Evolutionary conservation across 2,888 invertebrate species (phyloP), one percentile per base, ranked within the genome.

Genomic region (Pyrrhosoma nymphula): DNA sequence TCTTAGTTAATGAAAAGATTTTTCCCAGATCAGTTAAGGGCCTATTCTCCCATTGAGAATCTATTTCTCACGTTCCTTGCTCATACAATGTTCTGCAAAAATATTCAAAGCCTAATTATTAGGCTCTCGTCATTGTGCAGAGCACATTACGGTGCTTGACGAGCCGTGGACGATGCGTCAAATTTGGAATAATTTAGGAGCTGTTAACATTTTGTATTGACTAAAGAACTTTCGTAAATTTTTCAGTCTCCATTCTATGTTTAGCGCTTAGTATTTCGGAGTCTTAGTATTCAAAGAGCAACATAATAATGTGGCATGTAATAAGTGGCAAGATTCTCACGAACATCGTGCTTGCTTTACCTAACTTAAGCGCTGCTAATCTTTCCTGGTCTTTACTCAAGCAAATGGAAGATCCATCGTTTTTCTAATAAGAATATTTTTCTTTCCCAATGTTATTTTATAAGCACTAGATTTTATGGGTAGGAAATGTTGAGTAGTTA

Each of bases 111-210:
- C 23, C 23, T 14, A 88, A 88, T 88, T 88, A 88, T 47, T 88
- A 47, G 18, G 16, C 55, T 88, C 20, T 88, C 88, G 88, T 88
- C 47, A 55, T 88, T 16, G 39, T 39, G 20, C 18, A 18, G 88
- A 20, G 47, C 88, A 20, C 55, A 88, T 88, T 88, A 88, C 88
- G 39, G 26, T 88, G 26, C 88, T 88, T 88, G 39, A 88, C 88
- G 88, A 55, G 26, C 30, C 88, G 88, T 88, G 39, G 20, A 47
- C 88, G 47, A 3, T n/a, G 23, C 88, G 47, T 26, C 69, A 26
- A 55, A 88, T 47, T 23, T 26, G 39, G 55, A 14, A 35, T 39
- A 47, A 88, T 39, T 18, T 88, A 39, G 88, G 23, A 35, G 88
- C 39, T 18, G 47, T 88, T 88, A 47, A 23, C 10, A 39, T 47